phyloP scores from a whole-genome alignment of 1,140 invertebrate species.

The Amyelois transitella region DNA sequence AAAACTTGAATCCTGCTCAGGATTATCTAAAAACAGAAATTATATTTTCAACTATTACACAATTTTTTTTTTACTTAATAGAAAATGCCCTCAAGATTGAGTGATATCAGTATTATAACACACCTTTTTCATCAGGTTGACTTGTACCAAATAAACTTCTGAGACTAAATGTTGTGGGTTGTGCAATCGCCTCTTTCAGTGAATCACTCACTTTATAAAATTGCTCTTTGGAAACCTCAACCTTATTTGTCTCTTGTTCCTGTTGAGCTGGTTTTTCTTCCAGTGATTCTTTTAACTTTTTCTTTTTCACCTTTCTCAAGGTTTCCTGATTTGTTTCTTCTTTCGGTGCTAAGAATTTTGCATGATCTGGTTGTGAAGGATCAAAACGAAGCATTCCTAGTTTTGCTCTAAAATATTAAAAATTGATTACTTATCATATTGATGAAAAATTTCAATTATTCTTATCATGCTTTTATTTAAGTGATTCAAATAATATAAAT shows the following conservation, averaged over 20 bases:
- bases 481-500: too few relatives aligned
- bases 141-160: slow-evolving; percentile 72
- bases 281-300: slow-evolving; percentile 31
- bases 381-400: slow-evolving; percentile 78
- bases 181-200: slow-evolving; percentile 72
- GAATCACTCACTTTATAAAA: slow-evolving; percentile 79
- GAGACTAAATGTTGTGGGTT: slow-evolving; percentile 76
- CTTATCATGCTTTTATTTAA: too few relatives aligned
- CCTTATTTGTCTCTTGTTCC: slow-evolving; percentile 34
- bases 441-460: too few relatives aligned
- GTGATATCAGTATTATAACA: too few relatives aligned
- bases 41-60: too few relatives aligned
- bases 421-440: neutral
- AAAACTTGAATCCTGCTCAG: slow-evolving; percentile 32
- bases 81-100: too few relatives aligned
- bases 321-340: slow-evolving; percentile 33
- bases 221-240: slow-evolving; percentile 77
- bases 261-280: slow-evolving; percentile 29
- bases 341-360: slow-evolving; percentile 70
- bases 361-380: slow-evolving; percentile 75
- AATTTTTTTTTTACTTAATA: too few relatives aligned
- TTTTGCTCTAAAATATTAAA: slow-evolving; percentile 43
- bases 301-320: slow-evolving; percentile 57
- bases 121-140: slow-evolving; percentile 45
- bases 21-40: slow-evolving; percentile 31